phyloP scores from a whole-genome alignment of 2,888 invertebrate species.

The Pollenia angustigena region DNA sequence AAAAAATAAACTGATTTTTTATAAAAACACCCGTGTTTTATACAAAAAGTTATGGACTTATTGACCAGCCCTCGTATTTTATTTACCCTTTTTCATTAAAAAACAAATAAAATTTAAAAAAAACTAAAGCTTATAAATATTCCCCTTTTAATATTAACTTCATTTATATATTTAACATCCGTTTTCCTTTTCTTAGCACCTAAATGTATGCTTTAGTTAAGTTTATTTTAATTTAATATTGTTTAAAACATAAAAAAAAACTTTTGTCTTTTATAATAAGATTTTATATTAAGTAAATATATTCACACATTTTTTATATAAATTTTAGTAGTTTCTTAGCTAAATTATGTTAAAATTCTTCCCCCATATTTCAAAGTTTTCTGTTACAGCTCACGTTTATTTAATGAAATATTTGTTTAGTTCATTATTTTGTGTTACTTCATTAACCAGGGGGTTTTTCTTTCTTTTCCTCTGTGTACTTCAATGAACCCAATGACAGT shows the following conservation, averaged over 20 bases:
- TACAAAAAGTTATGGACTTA: too few relatives aligned
- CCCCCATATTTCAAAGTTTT: not conserved
- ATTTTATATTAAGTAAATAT: too few relatives aligned
- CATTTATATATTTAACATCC: not conserved
- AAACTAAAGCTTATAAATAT: not conserved
- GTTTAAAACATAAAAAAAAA: not conserved
- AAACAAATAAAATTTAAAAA: not conserved
- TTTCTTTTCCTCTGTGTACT: slow-evolving; percentile 9
- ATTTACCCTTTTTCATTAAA: not conserved
- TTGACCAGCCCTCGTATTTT: not conserved
- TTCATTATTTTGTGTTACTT: slow-evolving; percentile 64
- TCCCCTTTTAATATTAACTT: not conserved
- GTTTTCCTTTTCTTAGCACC: not conserved
- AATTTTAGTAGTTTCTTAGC: too few relatives aligned
- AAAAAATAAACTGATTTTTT: too few relatives aligned
- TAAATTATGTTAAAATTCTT: not conserved
- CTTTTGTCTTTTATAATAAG: not conserved
- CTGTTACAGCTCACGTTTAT: slow-evolving; percentile 5
- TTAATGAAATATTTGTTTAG: slow-evolving; percentile 64
- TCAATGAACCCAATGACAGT: slow-evolving; percentile 66
- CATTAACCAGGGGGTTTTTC: slow-evolving; percentile 53
- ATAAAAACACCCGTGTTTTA: too few relatives aligned
- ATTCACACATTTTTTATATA: too few relatives aligned
- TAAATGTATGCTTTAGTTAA: slow-evolving; percentile 51
- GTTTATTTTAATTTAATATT: not conserved